Base-by-base conservation (phyloP, 2,888 invertebrate species). In the Pycnomerus fuliginosus region DNA sequence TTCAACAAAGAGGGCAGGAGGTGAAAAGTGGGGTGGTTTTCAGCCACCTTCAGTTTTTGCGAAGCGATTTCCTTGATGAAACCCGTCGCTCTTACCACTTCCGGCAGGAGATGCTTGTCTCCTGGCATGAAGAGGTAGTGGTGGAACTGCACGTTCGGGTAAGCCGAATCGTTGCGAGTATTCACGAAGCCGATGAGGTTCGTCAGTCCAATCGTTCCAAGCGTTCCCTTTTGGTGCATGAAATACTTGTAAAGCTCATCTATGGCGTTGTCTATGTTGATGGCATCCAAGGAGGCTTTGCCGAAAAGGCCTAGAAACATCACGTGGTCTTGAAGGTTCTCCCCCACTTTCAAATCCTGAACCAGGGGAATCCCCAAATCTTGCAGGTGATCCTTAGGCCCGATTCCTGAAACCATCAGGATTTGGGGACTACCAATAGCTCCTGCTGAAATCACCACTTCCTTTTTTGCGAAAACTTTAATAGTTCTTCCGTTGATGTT, bases 361-460 rank as follows among this genome's bases (percentile, higher is more conserved):
- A 78, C 50, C 0, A 73, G 62, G 0, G 72, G 60, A 37, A 79
- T 76, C 0, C 70, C 68, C 44, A 75, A 55, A 20, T 72, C 61
- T 3, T 69, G 56, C 50, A 84, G 70, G 40, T 77, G 72, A 1
- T 76, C 62, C 31, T 64, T 66, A 0, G 80, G 80, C 0, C 81
- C 81, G 5, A 85, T 73, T 1, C 86, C 86, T 1, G 84, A 84
- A 8, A 85, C 65, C 80, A 85, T 78, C 25, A 87, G 69, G 2
- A 87, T 57, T 60, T 87, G 84, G 0, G 86, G 83, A 1, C 80
- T 77, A 53, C 79, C 83, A 33, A 87, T 74, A 2, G 82, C 74
- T 2, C 87, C 87, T 1, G 79, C 82, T 7, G 81, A 79, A 3
- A 87, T 56, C 41, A 87, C 79, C 1, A 87, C 76, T 56, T 83